Conservation (phyloP, 1,140 invertebrate genomes). For the Diprion similis region DNA sequence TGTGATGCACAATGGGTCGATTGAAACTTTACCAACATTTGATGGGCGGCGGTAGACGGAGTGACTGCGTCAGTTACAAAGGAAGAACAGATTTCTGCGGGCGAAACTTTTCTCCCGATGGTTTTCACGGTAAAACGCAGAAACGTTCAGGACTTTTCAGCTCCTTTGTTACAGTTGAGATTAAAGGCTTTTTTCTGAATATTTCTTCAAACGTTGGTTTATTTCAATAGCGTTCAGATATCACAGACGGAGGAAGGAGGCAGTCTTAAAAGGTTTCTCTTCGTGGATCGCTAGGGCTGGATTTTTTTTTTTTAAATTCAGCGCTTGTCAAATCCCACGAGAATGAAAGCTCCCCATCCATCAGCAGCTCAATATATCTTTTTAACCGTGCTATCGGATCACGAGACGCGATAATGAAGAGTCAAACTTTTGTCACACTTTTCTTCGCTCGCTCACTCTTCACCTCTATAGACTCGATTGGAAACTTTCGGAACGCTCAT, state of each 20-base stretch:
- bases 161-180: too few species aligned
- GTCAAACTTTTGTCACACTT: background rate
- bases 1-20: background rate
- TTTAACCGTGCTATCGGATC: background rate
- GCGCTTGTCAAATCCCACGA: too few species aligned
- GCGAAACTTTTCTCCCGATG: background rate
- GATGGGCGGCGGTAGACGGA: background rate
- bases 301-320: too few species aligned
- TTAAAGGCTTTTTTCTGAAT: background rate
- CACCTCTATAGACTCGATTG: too few species aligned
- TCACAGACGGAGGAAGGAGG: too few species aligned
- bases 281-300: too few species aligned
- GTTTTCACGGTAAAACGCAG: background rate
- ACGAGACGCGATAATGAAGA: background rate
- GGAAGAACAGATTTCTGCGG: background rate
- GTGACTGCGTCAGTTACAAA: background rate
- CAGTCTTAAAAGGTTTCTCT: too few species aligned
- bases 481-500: too few species aligned
- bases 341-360: too few species aligned
- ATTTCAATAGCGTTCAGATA: conserved; percentile 1
- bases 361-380: too few species aligned
- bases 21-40: background rate
- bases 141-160: too few species aligned
- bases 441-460: background rate
- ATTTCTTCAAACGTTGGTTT: background rate